Percentiles rank a stretch among this genome's conserved stretches.
phyloP scores from a whole-genome alignment of 2,888 invertebrate species.

The Drosophila anomelani region DNA sequence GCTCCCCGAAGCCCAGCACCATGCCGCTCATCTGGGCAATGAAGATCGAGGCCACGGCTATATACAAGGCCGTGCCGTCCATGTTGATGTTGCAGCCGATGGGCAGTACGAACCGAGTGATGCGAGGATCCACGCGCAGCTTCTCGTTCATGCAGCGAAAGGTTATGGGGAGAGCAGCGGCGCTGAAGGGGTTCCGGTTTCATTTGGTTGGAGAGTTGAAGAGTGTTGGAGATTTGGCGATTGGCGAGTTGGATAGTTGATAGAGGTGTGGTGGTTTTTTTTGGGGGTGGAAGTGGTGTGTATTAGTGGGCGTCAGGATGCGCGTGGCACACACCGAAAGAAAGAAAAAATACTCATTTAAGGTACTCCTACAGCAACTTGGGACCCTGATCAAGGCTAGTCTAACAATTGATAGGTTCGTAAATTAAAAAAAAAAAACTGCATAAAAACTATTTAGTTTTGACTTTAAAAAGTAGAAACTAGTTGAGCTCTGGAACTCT shows the following conservation, averaged over 20 bases:
- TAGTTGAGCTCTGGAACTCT: too few relatives aligned
- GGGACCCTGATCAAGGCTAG: neutral
- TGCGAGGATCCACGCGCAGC: conserved; percentile 91
- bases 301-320: conserved; percentile 32
- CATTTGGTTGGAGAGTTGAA: conserved; percentile 7
- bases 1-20: conserved; percentile 91
- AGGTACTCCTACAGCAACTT: conserved; percentile 28
- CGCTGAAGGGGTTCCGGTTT: conserved; percentile 85
- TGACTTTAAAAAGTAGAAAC: neutral
- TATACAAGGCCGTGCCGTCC: conserved; percentile 95
- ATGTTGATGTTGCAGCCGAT: conserved; percentile 97
- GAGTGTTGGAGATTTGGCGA: neutral
- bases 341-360: conserved; percentile 74
- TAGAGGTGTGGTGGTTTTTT: conserved; percentile 26
- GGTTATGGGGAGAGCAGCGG: conserved; percentile 95
- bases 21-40: conserved; percentile 95
- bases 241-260: conserved; percentile 9
- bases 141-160: conserved; percentile 94
- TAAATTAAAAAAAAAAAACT: neutral
- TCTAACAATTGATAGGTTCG: neutral
- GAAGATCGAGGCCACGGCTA: conserved; percentile 94
- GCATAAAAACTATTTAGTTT: neutral
- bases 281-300: conserved; percentile 26
- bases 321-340: conserved; percentile 54
- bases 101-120: conserved; percentile 94